phyloP scores from a whole-genome alignment of 2,797 vertebrate species.

The Rhynchonycteris naso region DNA sequence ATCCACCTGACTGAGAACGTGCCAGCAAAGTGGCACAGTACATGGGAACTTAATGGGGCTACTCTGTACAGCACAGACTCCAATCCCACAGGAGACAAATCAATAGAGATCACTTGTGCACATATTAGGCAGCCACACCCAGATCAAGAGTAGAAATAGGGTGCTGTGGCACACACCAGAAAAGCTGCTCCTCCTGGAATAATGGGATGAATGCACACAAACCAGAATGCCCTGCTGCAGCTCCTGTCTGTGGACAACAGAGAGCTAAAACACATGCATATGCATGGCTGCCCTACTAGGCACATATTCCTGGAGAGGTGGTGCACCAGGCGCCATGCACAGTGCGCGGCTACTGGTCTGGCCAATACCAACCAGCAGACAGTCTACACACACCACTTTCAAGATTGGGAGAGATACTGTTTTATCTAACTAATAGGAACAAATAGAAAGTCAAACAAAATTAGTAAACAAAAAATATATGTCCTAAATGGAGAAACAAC shows the following conservation, averaged over 20 bases:
- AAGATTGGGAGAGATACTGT: too few species aligned
- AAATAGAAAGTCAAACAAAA: too few species aligned
- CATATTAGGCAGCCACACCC: not conserved
- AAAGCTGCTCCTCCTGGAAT: not conserved
- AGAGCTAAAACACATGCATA: not conserved
- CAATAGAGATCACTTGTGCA: not conserved
- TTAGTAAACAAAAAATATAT: too few species aligned
- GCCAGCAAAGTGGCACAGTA: not conserved
- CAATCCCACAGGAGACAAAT: not conserved
- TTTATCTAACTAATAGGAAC: too few species aligned
- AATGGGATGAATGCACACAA: not conserved
- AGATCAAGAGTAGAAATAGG: not conserved
- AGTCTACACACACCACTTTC: not conserved
- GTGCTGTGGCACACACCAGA: not conserved
- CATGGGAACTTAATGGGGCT: not conserved
- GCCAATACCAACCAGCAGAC: not conserved
- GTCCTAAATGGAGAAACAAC: too few species aligned
- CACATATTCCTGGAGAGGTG: not conserved
- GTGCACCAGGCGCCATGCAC: too few species aligned
- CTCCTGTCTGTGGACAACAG: not conserved
- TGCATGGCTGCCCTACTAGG: not conserved
- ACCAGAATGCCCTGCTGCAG: not conserved
- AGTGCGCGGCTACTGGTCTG: not conserved
- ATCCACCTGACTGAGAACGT: not conserved
- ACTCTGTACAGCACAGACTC: not conserved